Conservation (phyloP, 2,888 invertebrate species). For the Tanypteryx hageni region DNA sequence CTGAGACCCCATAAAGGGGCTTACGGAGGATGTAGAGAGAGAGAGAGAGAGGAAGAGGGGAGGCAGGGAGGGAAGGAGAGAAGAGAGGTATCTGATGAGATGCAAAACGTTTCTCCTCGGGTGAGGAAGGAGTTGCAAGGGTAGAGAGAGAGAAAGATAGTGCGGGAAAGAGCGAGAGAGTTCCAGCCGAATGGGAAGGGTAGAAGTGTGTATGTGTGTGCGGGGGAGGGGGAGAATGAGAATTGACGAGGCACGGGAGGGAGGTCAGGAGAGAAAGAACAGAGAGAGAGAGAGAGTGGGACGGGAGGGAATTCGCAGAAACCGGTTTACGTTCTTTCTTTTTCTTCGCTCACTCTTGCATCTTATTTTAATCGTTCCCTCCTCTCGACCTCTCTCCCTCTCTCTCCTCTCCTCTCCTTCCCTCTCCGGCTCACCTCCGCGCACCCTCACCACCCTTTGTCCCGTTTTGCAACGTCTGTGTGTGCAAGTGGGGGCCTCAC, state of each 20-base stretch:
- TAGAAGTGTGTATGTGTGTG: neutral
- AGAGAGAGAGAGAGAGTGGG: neutral
- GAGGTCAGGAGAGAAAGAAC: neutral
- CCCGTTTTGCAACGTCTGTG: slow-evolving; percentile 43
- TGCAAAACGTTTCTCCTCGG: slow-evolving; percentile 10
- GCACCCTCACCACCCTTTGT: slow-evolving; percentile 46
- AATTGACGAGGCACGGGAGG: neutral
- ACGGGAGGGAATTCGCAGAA: slow-evolving; percentile 6
- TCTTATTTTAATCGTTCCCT: slow-evolving; percentile 54
- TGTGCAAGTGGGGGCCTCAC: neutral
- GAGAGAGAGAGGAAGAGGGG: neutral
- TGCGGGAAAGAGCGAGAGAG: neutral
- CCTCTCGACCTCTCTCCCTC: neutral
- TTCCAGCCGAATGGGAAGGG: no score
- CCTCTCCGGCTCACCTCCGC: neutral
- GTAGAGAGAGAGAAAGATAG: neutral
- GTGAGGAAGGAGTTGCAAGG: neutral
- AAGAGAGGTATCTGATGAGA: slow-evolving; percentile 41
- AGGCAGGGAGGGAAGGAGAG: neutral
- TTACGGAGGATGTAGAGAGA: neutral
- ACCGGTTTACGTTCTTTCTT: slow-evolving; percentile 35
- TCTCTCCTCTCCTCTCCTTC: neutral
- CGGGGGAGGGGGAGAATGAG: neutral
- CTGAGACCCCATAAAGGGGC: neutral
- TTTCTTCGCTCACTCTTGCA: neutral